Evolutionary conservation across 2,888 invertebrate species (phyloP).

Genomic region (Lepetodrilus schrolli): DNA sequence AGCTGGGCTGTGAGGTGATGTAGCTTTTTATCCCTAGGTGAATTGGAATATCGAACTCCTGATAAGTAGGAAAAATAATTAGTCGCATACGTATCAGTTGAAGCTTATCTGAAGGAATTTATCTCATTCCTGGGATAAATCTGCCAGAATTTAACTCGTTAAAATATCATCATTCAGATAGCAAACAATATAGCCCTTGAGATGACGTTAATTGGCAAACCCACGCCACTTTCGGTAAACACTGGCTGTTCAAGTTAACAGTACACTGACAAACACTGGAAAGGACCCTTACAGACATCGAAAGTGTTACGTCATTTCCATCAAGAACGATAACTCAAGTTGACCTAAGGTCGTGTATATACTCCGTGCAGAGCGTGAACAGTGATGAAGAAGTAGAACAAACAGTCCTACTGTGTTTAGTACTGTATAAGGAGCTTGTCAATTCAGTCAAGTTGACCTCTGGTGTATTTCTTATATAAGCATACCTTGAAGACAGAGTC

Average conservation of each 20-base stretch:
- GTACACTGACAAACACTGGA: background rate
- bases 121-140: no score
- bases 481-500: no score
- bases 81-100: no score
- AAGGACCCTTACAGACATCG: background rate
- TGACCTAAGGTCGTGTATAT: background rate
- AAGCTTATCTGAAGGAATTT: no score
- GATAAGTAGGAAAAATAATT: no score
- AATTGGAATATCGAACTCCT: no score
- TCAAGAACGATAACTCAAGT: conserved; percentile 9
- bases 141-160: conserved; percentile 22
- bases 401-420: no score
- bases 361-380: background rate
- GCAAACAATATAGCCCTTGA: background rate
- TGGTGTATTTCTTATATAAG: no score
- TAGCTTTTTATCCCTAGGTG: no score
- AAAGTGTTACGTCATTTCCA: background rate
- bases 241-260: background rate
- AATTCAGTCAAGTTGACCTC: no score
- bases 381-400: conserved; percentile 2
- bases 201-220: background rate
- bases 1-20: no score
- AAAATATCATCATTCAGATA: background rate
- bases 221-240: conserved; percentile 14
- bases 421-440: no score